Base-by-base conservation (phyloP, 2,888 invertebrate genomes). In the Chironomus riparius region DNA sequence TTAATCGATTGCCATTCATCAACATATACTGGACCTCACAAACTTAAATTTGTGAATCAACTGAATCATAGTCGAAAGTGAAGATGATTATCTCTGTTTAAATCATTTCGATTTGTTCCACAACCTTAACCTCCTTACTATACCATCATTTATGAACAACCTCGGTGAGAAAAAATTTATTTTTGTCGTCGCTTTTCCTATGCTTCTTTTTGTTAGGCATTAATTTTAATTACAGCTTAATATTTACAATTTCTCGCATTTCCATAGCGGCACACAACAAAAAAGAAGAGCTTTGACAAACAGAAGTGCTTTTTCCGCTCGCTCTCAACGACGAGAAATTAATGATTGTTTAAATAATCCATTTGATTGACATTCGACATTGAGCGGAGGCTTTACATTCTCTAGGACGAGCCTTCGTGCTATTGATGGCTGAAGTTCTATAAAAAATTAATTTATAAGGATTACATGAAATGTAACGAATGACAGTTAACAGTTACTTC, bases 171-270 rank as follows among this genome's bases (percentile, higher is more conserved):
- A 28, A 3, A 38, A 38, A 65, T 22, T 12, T 24, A 22, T 21
- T 65, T 21, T 24, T 10, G 7, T 22, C 18, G 22, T 22, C 22
- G 22, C 6, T 21, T 62, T 62, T 65, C 21, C 21, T 21, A 2
- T 68, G 68, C 15, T 28, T 38, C 18, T n/a, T 28, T 28, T 28
- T 68, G 68, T 24, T 21, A 65, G 28, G 38, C 48, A 70, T 70
- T 70, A 47, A 70, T 70, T 48, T 48, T 48, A 48, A 70, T 70
- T 48, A 70, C 28, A 38, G 47, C 68, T 28, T 24, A 28, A 68
- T 28, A 68, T 68, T 68, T 68, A 24, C 24, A 68, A 15, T n/a
- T 70, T 47, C 13, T 47, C 48, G 28, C 68, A 38, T 68, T 28
- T n/a, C 68, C 28, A 38, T 68, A 24, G 68, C 68, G 10, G 47